Base-by-base conservation (phyloP, 2,113 vertebrate genomes). In the Pteronura brasiliensis region DNA sequence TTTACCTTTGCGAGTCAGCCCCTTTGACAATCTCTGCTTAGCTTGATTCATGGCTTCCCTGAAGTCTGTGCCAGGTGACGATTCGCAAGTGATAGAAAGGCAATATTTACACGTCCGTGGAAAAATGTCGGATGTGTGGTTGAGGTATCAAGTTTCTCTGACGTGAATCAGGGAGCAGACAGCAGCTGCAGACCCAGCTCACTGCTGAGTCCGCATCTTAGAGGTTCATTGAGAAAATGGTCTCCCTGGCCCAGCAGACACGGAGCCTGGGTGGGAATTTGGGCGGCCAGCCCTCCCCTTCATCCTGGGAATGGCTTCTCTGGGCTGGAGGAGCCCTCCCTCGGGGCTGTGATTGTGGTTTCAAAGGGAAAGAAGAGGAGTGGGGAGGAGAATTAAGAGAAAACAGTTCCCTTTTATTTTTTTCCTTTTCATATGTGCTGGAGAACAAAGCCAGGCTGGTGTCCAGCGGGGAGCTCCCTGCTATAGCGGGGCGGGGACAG, bases 31-130 rank as follows among this genome's bases (percentile, higher is more conserved):
- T 71, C 86, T 91, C 92, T 95, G 92, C 89, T 97, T 93, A 7
- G 52, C 92, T 96, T 90, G 76, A 96, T 92, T 95, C 97, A 83
- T 92, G 96, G 90, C 83, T 89, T 95, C 81, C 67, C 80, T 93
- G 92, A 65, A 79, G 79, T 96, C 80, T 89, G 61, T 76, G 74
- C 61, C 90, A 96, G 79, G n/a, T 34, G 88, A 74, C 57, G 67
- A 83, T 80, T 95, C 86, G 49, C 91, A 49, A 74, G 86, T 91
- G 86, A 90, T 72, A 87, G 94, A 95, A 95, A 93, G 95, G 96
- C 79, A 8, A 63, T 93, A 67, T 93, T 98, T 92, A 96, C 86
- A 92, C 47, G 83, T 87, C 59, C 47, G 5, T 44, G 84, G 95
- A 76, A 87, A 90, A 52, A 7, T 61, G 69, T 88, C 80, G 61